Evolutionary conservation across 2,888 invertebrate genomes (phyloP).

Genomic region (Trilocha varians): DNA sequence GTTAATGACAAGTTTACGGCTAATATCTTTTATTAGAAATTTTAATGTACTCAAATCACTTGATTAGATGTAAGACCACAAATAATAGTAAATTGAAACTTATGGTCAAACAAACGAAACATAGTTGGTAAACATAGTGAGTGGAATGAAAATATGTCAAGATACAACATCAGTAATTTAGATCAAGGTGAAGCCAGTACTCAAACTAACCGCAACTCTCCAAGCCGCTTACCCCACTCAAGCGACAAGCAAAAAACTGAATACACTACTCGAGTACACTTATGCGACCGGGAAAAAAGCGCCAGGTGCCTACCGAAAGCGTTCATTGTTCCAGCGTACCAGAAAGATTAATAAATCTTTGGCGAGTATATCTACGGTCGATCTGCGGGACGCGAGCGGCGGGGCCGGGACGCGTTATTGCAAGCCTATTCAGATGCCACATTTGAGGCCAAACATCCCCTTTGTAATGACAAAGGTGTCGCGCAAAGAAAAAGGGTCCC

Average conservation of each 20-base stretch:
- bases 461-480: slow-evolving; percentile 74
- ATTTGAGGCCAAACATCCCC: slow-evolving; percentile 65
- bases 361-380: slow-evolving; percentile 65
- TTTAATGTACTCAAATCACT: too few relatives aligned
- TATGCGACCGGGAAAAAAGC: slow-evolving; percentile 56
- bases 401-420: slow-evolving; percentile 66
- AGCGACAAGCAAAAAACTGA: slow-evolving; percentile 50
- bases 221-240: slow-evolving; percentile 42
- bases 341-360: slow-evolving; percentile 72
- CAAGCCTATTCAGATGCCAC: slow-evolving; percentile 71
- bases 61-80: too few relatives aligned
- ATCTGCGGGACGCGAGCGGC: slow-evolving; percentile 67
- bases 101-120: too few relatives aligned
- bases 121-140: too few relatives aligned
- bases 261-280: slow-evolving; percentile 48
- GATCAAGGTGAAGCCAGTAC: slow-evolving; percentile 8
- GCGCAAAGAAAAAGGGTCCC: slow-evolving; percentile 69
- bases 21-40: background rate
- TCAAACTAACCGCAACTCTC: slow-evolving; percentile 36
- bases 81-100: too few relatives aligned
- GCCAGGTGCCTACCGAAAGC: slow-evolving; percentile 68
- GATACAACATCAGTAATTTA: background rate
- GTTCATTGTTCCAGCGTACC: slow-evolving; percentile 65
- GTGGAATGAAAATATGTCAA: too few relatives aligned
- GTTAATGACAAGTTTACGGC: background rate